Evolutionary conservation across 1,140 invertebrate genomes (phyloP).

Genomic region (Metopolophium dirhodum): DNA sequence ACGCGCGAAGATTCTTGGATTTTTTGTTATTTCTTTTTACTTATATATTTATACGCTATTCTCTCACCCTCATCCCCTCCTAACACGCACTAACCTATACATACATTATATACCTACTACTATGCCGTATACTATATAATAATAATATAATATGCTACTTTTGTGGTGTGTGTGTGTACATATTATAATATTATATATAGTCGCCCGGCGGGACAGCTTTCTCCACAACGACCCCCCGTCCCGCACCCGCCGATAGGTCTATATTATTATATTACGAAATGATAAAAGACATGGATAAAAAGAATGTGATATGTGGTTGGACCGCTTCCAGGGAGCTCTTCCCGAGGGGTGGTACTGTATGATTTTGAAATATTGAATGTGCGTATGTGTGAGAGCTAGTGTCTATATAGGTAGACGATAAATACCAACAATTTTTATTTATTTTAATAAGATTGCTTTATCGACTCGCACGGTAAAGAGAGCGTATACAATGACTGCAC

Average conservation of each 20-base stretch:
- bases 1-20: slow-evolving; percentile 15
- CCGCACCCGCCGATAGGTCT: neutral
- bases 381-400: too few species aligned
- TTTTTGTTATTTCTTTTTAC: slow-evolving; percentile 6
- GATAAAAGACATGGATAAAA: slow-evolving; percentile 11
- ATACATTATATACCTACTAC: neutral
- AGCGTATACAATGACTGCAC: too few species aligned
- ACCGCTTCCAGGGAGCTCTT: neutral
- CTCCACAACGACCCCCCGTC: neutral
- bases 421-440: neutral
- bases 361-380: neutral
- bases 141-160: slow-evolving; percentile 8
- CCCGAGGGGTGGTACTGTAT: neutral
- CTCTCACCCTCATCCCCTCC: neutral
- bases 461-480: neutral
- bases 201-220: neutral
- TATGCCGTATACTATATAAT: neutral
- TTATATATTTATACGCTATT: neutral
- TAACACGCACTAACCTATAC: neutral
- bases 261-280: neutral
- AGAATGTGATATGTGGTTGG: neutral
- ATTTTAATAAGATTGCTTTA: neutral
- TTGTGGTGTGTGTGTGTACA: neutral
- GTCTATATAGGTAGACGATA: neutral
- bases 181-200: neutral